phyloP scores from a whole-genome alignment of 2,888 invertebrate genomes.

The Baccha elongata region DNA sequence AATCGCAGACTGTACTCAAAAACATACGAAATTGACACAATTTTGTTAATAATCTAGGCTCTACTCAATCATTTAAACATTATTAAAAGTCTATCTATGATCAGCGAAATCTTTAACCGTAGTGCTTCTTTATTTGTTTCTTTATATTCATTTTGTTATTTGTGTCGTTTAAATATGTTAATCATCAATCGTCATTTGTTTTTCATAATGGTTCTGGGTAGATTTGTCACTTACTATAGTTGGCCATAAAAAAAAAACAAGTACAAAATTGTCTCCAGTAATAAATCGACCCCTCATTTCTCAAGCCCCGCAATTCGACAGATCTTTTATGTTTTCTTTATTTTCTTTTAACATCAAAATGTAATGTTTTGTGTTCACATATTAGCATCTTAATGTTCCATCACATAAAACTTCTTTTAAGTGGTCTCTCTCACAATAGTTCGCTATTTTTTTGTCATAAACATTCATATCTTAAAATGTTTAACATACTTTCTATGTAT shows the following conservation, averaged over 20 bases:
- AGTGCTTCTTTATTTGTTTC: conserved; percentile 24
- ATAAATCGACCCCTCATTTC: conserved; percentile 33
- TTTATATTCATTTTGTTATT: conserved; percentile 1
- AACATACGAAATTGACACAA: conserved; percentile 32
- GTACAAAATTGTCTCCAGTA: conserved; percentile 36
- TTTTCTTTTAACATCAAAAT: conserved; percentile 16
- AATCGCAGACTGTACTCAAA: no score
- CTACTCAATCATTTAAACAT: no score
- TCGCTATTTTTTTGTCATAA: conserved; percentile 35
- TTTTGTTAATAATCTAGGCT: conserved; percentile 1
- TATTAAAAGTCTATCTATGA: conserved; percentile 13
- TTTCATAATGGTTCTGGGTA: conserved; percentile 38
- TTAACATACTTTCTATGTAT: no score
- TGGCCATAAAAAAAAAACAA: conserved; percentile 7
- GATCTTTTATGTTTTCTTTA: conserved; percentile 21
- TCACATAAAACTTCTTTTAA: conserved; percentile 8
- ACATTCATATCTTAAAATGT: conserved; percentile 11
- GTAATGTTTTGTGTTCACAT: conserved; percentile 5
- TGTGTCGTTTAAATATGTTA: conserved; percentile 45
- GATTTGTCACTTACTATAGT: conserved; percentile 52
- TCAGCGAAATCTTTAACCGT: background rate
- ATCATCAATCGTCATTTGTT: conserved; percentile 27
- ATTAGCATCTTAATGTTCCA: conserved; percentile 33
- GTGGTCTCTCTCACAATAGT: conserved; percentile 42
- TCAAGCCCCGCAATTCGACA: background rate